Percentiles rank a stretch among this genome's conserved stretches.
Evolutionary conservation across 2,113 vertebrate species (phyloP).

Genomic region (Notothenia coriiceps): DNA sequence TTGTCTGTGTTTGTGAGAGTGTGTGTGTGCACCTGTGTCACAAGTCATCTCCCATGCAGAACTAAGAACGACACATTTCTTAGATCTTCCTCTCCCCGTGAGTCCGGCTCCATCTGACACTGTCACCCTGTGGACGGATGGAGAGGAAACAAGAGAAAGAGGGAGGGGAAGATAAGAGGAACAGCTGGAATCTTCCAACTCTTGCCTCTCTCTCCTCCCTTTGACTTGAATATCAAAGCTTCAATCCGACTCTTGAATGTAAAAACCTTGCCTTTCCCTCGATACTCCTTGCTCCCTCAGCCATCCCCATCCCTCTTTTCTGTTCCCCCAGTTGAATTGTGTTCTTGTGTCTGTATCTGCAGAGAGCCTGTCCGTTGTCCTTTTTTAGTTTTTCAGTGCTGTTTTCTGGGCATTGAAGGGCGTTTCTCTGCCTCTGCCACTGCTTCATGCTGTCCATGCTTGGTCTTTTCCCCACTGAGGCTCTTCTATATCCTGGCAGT

Average conservation of each 20-base stretch:
- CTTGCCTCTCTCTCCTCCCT: slow-evolving; percentile 38
- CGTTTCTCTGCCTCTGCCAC: too few relatives aligned
- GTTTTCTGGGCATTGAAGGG: too few relatives aligned
- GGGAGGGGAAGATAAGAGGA: slow-evolving; percentile 56
- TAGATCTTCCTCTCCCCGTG: slow-evolving; percentile 68
- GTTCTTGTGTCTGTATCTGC: too few relatives aligned
- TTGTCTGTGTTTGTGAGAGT: slow-evolving; percentile 1
- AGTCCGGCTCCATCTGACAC: slow-evolving; percentile 66
- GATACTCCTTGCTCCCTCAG: slow-evolving; percentile 16
- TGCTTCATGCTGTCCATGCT: too few relatives aligned
- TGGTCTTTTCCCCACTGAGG: too few relatives aligned
- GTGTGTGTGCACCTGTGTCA: slow-evolving; percentile 24
- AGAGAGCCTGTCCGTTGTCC: too few relatives aligned
- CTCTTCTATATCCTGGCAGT: too few relatives aligned
- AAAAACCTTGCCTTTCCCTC: slow-evolving; percentile 44
- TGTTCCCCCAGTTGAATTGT: neutral
- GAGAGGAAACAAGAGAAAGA: slow-evolving; percentile 54
- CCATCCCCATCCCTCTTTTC: slow-evolving; percentile 13
- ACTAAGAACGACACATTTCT: slow-evolving; percentile 63
- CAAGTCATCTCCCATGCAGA: slow-evolving; percentile 56
- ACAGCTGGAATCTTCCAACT: slow-evolving; percentile 65
- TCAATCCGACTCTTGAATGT: slow-evolving; percentile 41
- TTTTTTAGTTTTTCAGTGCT: too few relatives aligned
- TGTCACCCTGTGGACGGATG: slow-evolving; percentile 50
- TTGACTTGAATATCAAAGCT: slow-evolving; percentile 64